Conservation (phyloP, 2,888 invertebrate species). For the Platycheirus albimanus region DNA sequence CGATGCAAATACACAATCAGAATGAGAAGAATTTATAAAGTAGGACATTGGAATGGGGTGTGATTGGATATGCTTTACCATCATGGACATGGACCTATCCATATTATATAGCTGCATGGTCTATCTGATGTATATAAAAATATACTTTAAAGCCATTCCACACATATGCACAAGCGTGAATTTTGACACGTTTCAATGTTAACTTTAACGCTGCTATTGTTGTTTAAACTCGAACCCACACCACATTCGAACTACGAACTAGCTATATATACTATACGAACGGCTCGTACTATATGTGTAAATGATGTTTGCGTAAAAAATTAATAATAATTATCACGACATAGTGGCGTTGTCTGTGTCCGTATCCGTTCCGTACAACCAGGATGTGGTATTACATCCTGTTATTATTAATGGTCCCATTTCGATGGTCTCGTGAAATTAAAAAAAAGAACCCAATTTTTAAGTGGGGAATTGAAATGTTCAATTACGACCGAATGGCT, state of each 20-base stretch:
- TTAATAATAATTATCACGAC: conserved; percentile 54
- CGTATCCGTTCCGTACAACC: no score
- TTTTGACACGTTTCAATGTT: conserved; percentile 52
- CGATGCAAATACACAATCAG: conserved; percentile 54
- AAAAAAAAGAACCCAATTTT: conserved; percentile 16
- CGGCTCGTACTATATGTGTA: conserved; percentile 20
- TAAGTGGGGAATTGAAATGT: conserved; percentile 39
- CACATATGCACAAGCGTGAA: conserved; percentile 38
- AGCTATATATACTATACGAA: no score
- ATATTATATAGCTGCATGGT: no score
- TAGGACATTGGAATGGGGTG: not conserved
- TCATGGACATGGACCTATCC: no score
- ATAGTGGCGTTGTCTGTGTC: conserved; percentile 12
- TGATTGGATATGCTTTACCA: not conserved
- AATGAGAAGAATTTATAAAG: conserved; percentile 43
- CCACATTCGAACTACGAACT: no score
- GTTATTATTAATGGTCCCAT: conserved; percentile 40
- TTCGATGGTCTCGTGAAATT: conserved; percentile 5
- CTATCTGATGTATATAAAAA: no score
- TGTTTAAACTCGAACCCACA: not conserved
- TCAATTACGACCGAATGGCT: conserved; percentile 31
- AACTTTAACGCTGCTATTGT: conserved; percentile 14
- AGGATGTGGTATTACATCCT: conserved; percentile 32
- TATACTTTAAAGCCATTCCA: conserved; percentile 2
- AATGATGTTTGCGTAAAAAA: conserved; percentile 44